These are phyloP conservation scores for Auanema sp. DNA, from an alignment of 2,888 invertebrate species.

Conservation along the genomic window DNA sequence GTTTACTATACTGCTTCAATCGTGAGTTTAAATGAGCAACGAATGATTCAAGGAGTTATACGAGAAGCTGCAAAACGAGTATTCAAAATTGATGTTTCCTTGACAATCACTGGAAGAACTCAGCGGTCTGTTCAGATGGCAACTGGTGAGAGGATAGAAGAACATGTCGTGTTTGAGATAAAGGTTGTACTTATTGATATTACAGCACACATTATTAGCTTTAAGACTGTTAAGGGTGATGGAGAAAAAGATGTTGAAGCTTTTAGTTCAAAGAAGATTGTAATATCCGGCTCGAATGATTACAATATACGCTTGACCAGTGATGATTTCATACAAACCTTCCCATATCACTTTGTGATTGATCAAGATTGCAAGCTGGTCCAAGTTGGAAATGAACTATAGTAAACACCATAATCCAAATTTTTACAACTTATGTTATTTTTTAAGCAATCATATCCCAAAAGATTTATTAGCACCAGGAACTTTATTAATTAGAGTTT, in stretches of 20 bases:
- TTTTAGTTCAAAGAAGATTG: slow-evolving; percentile 28
- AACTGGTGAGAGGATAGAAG: slow-evolving; percentile 50
- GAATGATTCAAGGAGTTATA: slow-evolving; percentile 76
- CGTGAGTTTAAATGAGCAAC: background rate
- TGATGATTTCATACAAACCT: slow-evolving; percentile 41
- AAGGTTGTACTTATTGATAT: slow-evolving; percentile 28
- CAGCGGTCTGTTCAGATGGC: slow-evolving; percentile 70
- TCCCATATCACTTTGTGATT: slow-evolving; percentile 60
- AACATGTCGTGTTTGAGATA: slow-evolving; percentile 56
- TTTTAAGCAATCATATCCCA: slow-evolving; percentile 52
- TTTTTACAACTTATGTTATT: background rate
- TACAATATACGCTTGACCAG: slow-evolving; percentile 26
- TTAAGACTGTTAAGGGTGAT: background rate
- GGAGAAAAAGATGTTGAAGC: background rate
- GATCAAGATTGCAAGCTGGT: slow-evolving; percentile 60
- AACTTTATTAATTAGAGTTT: slow-evolving; percentile 55
- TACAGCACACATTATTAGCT: background rate
- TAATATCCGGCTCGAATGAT: slow-evolving; percentile 11
- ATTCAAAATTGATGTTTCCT: slow-evolving; percentile 89
- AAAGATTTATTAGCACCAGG: slow-evolving; percentile 53
- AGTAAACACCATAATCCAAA: slow-evolving; percentile 29
- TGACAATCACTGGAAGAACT: slow-evolving; percentile 80
- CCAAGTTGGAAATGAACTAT: slow-evolving; percentile 57
- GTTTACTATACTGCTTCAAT: too few relatives aligned
- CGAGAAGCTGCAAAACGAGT: slow-evolving; percentile 92